Conservation (phyloP, 92 coral and sea anemone species). For the Siderastrea radians region DNA sequence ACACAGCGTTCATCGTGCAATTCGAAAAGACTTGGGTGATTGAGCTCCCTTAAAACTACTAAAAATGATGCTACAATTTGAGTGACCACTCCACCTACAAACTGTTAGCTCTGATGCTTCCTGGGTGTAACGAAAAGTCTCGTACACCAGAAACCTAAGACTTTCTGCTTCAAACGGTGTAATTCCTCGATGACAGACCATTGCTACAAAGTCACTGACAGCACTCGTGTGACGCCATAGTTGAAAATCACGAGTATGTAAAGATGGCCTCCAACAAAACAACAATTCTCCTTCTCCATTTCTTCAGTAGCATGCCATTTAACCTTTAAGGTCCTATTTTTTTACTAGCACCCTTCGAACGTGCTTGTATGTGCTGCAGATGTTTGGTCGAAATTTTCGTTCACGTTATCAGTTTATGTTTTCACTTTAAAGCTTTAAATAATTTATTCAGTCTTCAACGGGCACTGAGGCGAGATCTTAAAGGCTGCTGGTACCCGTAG, state of each 20-base stretch:
- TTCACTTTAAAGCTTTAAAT: conserved; percentile 1
- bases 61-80: neutral
- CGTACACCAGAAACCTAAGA: neutral
- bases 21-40: neutral
- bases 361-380: neutral
- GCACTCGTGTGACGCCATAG: conserved; percentile 18
- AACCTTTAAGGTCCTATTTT: neutral
- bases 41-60: neutral
- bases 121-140: neutral
- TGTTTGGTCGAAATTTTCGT: neutral
- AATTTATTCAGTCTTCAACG: conserved; percentile 10
- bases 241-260: neutral
- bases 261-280: neutral
- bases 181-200: neutral
- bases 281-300: neutral
- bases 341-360: neutral
- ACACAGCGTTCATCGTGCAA: conserved; percentile 58
- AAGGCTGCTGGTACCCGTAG: conserved; percentile 45
- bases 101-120: neutral
- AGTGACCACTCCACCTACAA: neutral
- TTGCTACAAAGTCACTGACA: neutral
- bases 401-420: neutral
- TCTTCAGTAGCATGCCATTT: neutral
- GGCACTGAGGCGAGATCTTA: neutral
- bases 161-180: neutral